A percentile compares a stretch with the other conserved stretches of the same genome.
Evolutionary conservation across 2,797 vertebrate species (phyloP).

Genomic region (Threskiornis aethiopicus): DNA sequence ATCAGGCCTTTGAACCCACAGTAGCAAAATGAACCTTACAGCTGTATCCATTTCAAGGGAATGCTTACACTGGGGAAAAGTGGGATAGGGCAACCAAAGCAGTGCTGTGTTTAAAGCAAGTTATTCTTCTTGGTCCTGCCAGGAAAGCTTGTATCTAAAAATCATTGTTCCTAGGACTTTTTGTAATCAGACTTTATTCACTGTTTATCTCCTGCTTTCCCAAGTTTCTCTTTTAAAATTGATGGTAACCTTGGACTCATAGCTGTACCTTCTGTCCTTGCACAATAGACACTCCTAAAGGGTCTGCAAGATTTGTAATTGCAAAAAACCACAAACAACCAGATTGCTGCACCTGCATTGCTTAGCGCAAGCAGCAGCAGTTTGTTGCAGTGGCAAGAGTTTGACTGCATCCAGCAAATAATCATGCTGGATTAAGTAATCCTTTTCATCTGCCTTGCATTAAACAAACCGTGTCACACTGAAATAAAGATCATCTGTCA

Average conservation of each 20-base stretch:
- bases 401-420: background rate
- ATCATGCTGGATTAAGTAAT: background rate
- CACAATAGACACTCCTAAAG: background rate
- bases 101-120: background rate
- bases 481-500: background rate
- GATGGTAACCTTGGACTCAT: background rate
- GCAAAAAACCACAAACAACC: fast-evolving
- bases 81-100: background rate
- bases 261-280: background rate
- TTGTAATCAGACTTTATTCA: background rate
- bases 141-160: background rate
- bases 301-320: background rate
- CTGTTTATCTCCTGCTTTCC: background rate
- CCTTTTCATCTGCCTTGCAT: background rate
- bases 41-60: background rate
- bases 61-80: background rate
- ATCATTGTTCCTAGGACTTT: background rate
- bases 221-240: background rate
- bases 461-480: background rate
- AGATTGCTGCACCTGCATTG: background rate
- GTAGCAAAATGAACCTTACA: background rate
- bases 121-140: background rate
- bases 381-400: background rate
- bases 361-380: background rate
- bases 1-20: slow-evolving; percentile 8